A percentile compares a stretch with the other conserved stretches of the same genome.
phyloP scores from a whole-genome alignment of 2,888 invertebrate genomes.

The Thalpophila matura region DNA sequence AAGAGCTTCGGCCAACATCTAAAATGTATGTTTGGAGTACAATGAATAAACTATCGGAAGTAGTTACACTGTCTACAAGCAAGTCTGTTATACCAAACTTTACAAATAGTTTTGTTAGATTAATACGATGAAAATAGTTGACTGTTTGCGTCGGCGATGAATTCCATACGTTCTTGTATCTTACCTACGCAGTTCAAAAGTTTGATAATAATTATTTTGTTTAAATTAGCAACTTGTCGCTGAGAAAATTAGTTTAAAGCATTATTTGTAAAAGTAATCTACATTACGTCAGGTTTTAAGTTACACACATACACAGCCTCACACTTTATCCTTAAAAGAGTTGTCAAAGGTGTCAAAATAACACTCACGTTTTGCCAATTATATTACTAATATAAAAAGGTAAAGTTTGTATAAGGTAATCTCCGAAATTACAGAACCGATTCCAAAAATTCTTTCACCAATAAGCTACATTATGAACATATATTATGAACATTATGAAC shows the following conservation, averaged over 20 bases:
- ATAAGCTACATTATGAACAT: too few relatives aligned
- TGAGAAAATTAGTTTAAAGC: background rate
- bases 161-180: conserved; percentile 18
- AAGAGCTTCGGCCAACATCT: too few relatives aligned
- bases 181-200: conserved; percentile 15
- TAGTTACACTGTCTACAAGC: background rate
- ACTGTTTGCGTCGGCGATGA: background rate
- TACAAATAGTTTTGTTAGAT: conserved; percentile 23
- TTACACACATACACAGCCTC: too few relatives aligned
- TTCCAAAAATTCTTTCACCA: too few relatives aligned
- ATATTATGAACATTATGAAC: too few relatives aligned
- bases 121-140: conserved; percentile 15
- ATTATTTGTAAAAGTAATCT: background rate
- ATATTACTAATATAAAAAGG: too few relatives aligned
- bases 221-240: conserved; percentile 8
- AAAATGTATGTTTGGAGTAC: too few relatives aligned
- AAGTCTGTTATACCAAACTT: conserved; percentile 8
- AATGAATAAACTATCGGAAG: too few relatives aligned
- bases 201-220: conserved; percentile 8
- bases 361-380: too few relatives aligned
- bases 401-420: too few relatives aligned
- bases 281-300: background rate
- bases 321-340: too few relatives aligned
- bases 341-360: background rate
- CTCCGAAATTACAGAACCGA: too few relatives aligned